Evolutionary conservation across 1,140 invertebrate species (phyloP), one percentile per base, ranked within the genome.

Genomic region (Patella vulgata): DNA sequence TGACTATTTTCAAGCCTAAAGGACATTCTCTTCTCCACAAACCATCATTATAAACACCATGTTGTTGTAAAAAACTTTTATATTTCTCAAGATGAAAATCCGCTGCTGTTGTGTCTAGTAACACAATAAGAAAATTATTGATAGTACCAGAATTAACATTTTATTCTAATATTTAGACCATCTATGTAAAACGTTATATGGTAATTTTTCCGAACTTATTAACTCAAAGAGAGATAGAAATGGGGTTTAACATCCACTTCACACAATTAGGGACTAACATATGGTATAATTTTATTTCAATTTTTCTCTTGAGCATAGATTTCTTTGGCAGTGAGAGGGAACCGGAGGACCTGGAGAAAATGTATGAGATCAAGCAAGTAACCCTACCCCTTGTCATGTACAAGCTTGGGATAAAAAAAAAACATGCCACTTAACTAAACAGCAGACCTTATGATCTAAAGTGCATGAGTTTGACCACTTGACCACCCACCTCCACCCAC

Each of bases 11-110:
- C n/a, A n/a, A n/a, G n/a, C n/a, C n/a, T n/a, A n/a, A n/a, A 19
- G 19, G 43, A 47, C 43, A 58, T 58, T 58, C 56, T 47, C 31
- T 25, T 25, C 44, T 19, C 56, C 56, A 58, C 44, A 58, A 19
- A 8, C 56, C 56, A 23, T 58, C 21, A 21, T 48, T 48, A 40
- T 48, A 58, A 8, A 58, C 44, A 23, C 56, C 56, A 8, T 36
- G 19, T 8, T 48, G 17, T 28, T 48, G 11, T 23, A 58, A 30
- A 36, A 58, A 58, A 11, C 36, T 48, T 14, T 31, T 17, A 47
- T 21, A 23, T 21, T 21, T 30, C 6, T 42, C 5, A 11, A 31
- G n/a, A 36, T 58, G 43, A 40, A 58, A 58, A 11, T 33, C 44
- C 12, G 21, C 19, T 21, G n/a, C 21, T 23, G 56, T 48, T 30